phyloP scores from a whole-genome alignment of 2,113 vertebrate genomes.

The Grantiella picta region DNA sequence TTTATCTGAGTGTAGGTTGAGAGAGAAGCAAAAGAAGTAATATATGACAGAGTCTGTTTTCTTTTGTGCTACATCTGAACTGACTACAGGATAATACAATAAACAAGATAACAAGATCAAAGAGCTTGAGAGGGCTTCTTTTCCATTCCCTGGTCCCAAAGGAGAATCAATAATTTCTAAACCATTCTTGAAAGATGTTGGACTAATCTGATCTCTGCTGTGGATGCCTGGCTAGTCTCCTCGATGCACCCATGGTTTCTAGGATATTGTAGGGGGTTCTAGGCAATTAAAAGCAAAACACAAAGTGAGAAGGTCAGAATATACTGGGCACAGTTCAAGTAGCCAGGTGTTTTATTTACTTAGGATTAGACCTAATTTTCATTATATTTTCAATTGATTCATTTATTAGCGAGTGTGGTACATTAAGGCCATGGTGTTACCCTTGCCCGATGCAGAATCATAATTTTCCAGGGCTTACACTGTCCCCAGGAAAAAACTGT shows the following conservation, averaged over 20 bases:
- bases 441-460: neutral
- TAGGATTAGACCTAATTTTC: neutral
- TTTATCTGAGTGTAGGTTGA: neutral
- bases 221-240: neutral
- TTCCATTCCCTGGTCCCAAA: neutral
- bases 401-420: neutral
- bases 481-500: neutral
- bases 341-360: neutral
- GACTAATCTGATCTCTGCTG: constrained; percentile 1
- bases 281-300: neutral
- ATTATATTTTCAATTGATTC: neutral
- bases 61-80: constrained; percentile 12
- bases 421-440: neutral
- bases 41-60: constrained; percentile 14
- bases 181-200: neutral
- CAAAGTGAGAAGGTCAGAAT: neutral
- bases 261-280: neutral
- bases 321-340: neutral
- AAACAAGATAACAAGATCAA: constrained; percentile 54
- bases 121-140: constrained; percentile 23
- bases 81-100: constrained; percentile 26
- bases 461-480: neutral
- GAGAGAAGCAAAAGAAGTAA: neutral
- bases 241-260: neutral
- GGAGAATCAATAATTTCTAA: constrained; percentile 25